Evolutionary conservation across 1,140 invertebrate species (phyloP), one percentile per base, ranked within the genome.

Genomic region (Drusus annulatus): DNA sequence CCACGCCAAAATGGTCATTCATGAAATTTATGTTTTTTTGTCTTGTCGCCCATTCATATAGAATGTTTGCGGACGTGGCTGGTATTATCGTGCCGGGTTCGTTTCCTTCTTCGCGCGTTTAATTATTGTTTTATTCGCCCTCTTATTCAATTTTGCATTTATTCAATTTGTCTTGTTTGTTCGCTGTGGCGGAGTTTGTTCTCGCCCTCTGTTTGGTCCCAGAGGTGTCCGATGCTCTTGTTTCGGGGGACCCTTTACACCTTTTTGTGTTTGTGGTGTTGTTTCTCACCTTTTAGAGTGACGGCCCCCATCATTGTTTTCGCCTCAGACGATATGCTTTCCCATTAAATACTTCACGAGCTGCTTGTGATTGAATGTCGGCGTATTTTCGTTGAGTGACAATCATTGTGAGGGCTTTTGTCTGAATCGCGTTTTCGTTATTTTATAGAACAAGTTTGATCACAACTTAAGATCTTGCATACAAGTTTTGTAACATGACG

Each of bases 141-240:
- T 79, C 79, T 83, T 83, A 83, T 83, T 83, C 82, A 83, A 83
- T 83, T 83, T 83, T 83, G 79, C 79, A 83, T 80, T 83, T 83
- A 83, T 83, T 83, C 79, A 83, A 83, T 83, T 83, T 83, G 79
- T 76, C 75, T 58, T 15, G 31, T 10, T 54, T 60, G 51, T 60
- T n/a, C 31, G 8, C 23, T 16, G 17, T 63, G 21, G 58, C 51
- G 60, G 23, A 62, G 16, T 78, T 78, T 78, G 36, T 77, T 77
- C 54, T 60, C 3, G 62, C 16, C 21, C 28, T 36, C 50, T 56
- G 63, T 76, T 77, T 63, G 10, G 62, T 54, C 50, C 31, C 23
- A 17, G 65, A 74, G 63, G 80, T 74, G 80, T 81, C 54, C 65
- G 76, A 78, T 65, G 75, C 63, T 51, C 36, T 80, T 80, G n/a